Evolutionary conservation across 2,113 vertebrate genomes (phyloP).

Genomic region (Oriolus oriolus): DNA sequence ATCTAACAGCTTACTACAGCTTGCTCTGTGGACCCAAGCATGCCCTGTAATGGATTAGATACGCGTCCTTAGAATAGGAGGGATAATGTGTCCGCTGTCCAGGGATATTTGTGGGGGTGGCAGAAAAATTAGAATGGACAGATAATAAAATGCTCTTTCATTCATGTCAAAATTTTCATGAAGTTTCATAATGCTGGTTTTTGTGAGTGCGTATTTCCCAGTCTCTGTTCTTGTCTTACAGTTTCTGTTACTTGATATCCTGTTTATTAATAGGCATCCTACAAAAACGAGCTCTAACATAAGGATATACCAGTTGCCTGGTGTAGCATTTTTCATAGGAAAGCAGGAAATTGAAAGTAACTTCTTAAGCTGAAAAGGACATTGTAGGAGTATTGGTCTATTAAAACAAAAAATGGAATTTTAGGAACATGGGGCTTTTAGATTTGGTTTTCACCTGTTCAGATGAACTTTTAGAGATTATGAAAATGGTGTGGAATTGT

Average conservation of each 20-base stretch:
- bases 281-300: not conserved
- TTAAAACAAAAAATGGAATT: not conserved
- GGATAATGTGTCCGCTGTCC: not conserved
- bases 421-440: not conserved
- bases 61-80: not conserved
- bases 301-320: not conserved
- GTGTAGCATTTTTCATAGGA: not conserved
- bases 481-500: not conserved
- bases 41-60: constrained; percentile 3
- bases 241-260: not conserved
- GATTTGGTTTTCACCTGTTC: not conserved
- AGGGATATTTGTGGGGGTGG: not conserved
- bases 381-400: not conserved
- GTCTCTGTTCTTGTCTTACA: not conserved
- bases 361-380: not conserved
- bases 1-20: constrained; percentile 7
- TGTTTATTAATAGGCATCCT: not conserved
- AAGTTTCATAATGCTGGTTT: not conserved
- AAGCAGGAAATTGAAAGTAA: not conserved
- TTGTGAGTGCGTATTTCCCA: not conserved
- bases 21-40: not conserved
- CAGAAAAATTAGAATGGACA: not conserved
- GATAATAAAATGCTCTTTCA: not conserved
- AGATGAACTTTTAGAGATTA: not conserved
- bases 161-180: not conserved